Conservation (phyloP, 64 coral and sea anemone genomes). For the Exaiptasia diaphana region DNA sequence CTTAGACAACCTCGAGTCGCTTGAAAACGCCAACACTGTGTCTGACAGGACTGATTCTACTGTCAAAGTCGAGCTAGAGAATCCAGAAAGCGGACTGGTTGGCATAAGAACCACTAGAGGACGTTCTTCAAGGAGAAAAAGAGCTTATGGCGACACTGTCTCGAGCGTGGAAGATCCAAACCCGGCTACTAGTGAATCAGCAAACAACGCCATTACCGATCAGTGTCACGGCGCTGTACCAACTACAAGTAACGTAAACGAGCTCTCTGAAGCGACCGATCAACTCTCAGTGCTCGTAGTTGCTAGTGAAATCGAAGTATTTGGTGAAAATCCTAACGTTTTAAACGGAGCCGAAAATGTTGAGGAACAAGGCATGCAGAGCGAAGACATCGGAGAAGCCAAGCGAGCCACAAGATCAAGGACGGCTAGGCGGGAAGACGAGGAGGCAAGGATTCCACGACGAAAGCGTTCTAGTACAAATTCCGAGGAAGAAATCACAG, state of each 20-base stretch:
- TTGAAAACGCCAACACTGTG: constrained; percentile 54
- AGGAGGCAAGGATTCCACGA: constrained; percentile 11
- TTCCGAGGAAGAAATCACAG: constrained; percentile 64
- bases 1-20: constrained; percentile 68
- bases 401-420: constrained; percentile 27
- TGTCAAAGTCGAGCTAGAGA: constrained; percentile 42
- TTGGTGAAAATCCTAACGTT: constrained; percentile 76
- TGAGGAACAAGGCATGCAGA: background rate
- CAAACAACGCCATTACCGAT: constrained; percentile 87
- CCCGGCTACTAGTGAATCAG: constrained; percentile 19
- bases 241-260: constrained; percentile 37
- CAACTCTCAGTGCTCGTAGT: constrained; percentile 78
- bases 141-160: background rate
- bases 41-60: constrained; percentile 42
- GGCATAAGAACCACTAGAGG: constrained; percentile 7
- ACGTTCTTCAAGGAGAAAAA: constrained; percentile 32
- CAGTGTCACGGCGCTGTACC: constrained; percentile 65
- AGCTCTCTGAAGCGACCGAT: constrained; percentile 65
- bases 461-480: constrained; percentile 49
- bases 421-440: constrained; percentile 36
- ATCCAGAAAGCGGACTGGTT: constrained; percentile 12
- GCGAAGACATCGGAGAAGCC: constrained; percentile 6
- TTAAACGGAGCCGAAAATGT: constrained; percentile 51
- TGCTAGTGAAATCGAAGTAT: constrained; percentile 86
- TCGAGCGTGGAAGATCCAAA: background rate